Base-by-base conservation (phyloP, 2,797 vertebrate genomes). In the Morus bassanus region DNA sequence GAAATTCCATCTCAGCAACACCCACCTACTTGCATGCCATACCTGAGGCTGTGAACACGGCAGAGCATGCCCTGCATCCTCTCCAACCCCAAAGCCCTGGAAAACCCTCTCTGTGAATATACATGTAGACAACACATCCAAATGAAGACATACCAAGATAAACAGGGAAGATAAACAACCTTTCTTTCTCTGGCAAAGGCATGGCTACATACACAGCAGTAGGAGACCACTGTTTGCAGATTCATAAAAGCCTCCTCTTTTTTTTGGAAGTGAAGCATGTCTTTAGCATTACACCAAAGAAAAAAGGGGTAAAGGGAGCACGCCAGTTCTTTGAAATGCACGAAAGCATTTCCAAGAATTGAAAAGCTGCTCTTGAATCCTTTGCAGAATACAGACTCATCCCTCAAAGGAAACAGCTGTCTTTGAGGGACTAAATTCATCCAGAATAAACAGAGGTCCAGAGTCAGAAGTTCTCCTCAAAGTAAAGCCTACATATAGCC, bases 251-350 rank as follows among this genome's bases (percentile, higher is more conserved):
- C 13, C 17, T 25, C 9, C 22, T n/a, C 3, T 39, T 50, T 31
- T 12, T 45, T 76, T 56, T 83, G 64, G 84, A 85, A 92, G 64
- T 19, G 48, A 87, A 63, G 43, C 56, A 33, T 11, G 39, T n/a
- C 92, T 79, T 81, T 3, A 85, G 50, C 14, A 0, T 17, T 74
- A 91, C 7, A 87, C 64, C 37, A 77, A 76, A 68, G 46, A 35
- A 41, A 69, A 59, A 67, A 37, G 17, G 17, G 15, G 28, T 56
- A 82, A 84, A 76, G 59, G 50, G 53, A 78, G 18, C 14, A 19
- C 6, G 74, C 48, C 81, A 91, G 72, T 18, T 83, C 92, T 94
- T 60, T 96, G 87, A 94, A 95, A 91, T 51, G 60, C 81, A 94
- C 60, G 50, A 87, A 70, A 67, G 70, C 48, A 70, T 39, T 96